phyloP scores from a whole-genome alignment of 2,888 invertebrate genomes.

The Tuberolachnus salignus region DNA sequence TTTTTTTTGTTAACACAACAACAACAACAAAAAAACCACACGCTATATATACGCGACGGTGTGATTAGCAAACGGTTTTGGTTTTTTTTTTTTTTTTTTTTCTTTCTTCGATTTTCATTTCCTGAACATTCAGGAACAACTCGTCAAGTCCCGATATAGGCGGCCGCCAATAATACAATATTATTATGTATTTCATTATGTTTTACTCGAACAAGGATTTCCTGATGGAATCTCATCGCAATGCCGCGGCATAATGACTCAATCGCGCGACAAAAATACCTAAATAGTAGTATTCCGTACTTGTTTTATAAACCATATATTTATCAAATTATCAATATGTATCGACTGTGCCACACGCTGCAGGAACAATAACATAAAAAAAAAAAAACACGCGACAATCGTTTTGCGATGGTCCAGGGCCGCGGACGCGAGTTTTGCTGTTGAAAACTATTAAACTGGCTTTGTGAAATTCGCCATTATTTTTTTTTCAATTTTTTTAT shows the following conservation, averaged over 20 bases:
- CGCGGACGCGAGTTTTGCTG: too few relatives aligned
- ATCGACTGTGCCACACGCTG: background rate
- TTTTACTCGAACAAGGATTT: conserved; percentile 21
- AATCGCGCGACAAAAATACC: background rate
- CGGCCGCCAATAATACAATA: background rate
- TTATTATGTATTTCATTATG: background rate
- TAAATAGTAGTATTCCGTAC: background rate
- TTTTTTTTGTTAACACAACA: too few relatives aligned
- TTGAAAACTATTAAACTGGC: too few relatives aligned
- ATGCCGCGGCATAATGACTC: background rate
- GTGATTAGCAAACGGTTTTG: background rate
- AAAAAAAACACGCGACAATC: too few relatives aligned
- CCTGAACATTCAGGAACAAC: conserved; percentile 22
- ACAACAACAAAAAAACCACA: conserved; percentile 8
- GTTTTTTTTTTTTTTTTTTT: background rate
- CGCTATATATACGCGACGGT: background rate
- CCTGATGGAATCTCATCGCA: background rate
- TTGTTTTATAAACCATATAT: background rate
- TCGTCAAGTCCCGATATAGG: background rate
- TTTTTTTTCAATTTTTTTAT: too few relatives aligned
- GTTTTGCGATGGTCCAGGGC: too few relatives aligned
- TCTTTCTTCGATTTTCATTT: background rate
- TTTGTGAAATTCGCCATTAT: too few relatives aligned
- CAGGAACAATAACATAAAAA: too few relatives aligned
- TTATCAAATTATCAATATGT: background rate